Conservation (phyloP, 2,797 vertebrate genomes). For the Spinibarbus caldwelli region DNA sequence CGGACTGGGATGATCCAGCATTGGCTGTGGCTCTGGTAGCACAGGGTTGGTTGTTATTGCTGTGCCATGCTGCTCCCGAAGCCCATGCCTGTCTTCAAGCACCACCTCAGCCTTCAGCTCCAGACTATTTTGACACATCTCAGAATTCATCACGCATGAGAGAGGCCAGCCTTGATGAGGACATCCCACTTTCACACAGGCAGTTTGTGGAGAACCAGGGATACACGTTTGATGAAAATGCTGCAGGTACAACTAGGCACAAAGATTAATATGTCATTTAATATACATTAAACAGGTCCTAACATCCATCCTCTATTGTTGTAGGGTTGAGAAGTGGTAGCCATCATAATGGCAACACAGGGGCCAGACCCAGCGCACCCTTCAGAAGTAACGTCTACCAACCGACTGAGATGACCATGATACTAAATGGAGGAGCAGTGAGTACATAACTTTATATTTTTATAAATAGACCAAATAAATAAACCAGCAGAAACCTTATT, state of each 20-base stretch:
- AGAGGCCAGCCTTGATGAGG: conserved; percentile 95
- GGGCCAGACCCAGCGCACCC: conserved; percentile 87
- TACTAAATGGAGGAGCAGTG: conserved; percentile 97
- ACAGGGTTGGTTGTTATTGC: conserved; percentile 93
- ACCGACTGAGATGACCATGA: conserved; percentile 98
- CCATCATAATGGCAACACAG: conserved; percentile 89
- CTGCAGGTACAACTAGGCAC: conserved; percentile 80
- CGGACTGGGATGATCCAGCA: conserved; percentile 89
- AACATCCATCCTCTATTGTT: not conserved
- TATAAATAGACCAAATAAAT: not conserved
- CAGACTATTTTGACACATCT: conserved; percentile 96
- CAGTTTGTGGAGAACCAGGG: conserved; percentile 97
- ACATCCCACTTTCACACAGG: conserved; percentile 89
- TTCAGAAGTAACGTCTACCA: conserved; percentile 98
- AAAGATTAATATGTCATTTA: not conserved
- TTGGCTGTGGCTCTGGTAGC: conserved; percentile 91
- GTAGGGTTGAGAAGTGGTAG: conserved; percentile 83
- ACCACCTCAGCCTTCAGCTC: conserved; percentile 88
- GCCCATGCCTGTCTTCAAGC: conserved; percentile 88
- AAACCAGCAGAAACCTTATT: not conserved
- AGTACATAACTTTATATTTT: conserved; percentile 75
- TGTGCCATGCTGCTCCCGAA: conserved; percentile 93
- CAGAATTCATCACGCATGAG: conserved; percentile 92
- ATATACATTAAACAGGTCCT: not conserved
- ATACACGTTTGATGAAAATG: conserved; percentile 91